A percentile compares a stretch with the other conserved stretches of the same genome.
Evolutionary conservation across 1,140 invertebrate species (phyloP).

Genomic region (Anastatus disparis): DNA sequence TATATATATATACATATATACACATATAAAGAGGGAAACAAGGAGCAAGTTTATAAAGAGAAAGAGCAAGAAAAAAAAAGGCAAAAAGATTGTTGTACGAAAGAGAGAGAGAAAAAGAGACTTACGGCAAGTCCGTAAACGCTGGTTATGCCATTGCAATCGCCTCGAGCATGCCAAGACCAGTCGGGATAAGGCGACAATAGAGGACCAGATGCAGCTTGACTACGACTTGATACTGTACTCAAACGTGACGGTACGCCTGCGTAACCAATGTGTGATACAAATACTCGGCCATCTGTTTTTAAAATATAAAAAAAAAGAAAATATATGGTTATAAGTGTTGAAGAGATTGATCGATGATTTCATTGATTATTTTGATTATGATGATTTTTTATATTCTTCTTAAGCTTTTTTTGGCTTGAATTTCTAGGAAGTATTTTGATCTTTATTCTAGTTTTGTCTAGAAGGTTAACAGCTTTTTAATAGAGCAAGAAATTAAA

Average conservation of each 20-base stretch:
- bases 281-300: slow-evolving; percentile 32
- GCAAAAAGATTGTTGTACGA: not conserved
- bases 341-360: not conserved
- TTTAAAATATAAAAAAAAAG: not conserved
- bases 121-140: slow-evolving; percentile 37
- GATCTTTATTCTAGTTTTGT: too few species aligned
- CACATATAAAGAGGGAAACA: not conserved
- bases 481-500: too few species aligned
- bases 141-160: slow-evolving; percentile 37
- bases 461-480: too few species aligned
- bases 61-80: not conserved
- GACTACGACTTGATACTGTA: not conserved
- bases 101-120: slow-evolving; percentile 2
- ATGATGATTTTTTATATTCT: too few species aligned
- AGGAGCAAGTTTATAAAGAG: not conserved
- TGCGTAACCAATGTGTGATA: slow-evolving; percentile 31
- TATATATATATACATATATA: not conserved
- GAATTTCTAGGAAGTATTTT: slow-evolving; percentile 31
- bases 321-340: too few species aligned
- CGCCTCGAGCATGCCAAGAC: slow-evolving; percentile 22
- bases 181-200: slow-evolving; percentile 31
- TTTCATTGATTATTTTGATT: too few species aligned
- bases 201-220: slow-evolving; percentile 13
- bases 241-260: slow-evolving; percentile 24
- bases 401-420: too few species aligned